These are phyloP conservation scores for Calliphora vicina DNA, from an alignment of 1,140 invertebrate genomes.

Conservation along the genomic window DNA sequence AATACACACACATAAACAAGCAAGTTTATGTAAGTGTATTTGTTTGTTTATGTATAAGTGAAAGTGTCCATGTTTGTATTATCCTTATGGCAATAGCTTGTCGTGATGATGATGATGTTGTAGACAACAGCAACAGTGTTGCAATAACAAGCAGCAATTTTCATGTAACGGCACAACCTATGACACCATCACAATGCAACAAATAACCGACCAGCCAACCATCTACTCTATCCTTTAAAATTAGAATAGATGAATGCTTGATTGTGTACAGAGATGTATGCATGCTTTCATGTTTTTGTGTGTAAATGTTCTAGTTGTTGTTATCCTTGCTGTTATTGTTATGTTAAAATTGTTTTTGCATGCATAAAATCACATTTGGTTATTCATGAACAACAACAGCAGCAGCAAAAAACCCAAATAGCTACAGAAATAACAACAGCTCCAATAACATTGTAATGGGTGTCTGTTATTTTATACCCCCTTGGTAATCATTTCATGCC, in stretches of 20 bases:
- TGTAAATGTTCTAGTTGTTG: not conserved
- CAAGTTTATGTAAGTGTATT: no score
- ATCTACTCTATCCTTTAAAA: not conserved
- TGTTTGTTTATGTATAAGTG: no score
- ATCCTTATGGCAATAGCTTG: not conserved
- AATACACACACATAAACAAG: no score
- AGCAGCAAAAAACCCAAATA: not conserved
- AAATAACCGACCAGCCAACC: not conserved
- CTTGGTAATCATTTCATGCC: not conserved
- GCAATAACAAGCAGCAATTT: not conserved
- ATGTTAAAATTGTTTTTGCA: not conserved
- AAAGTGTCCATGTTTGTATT: not conserved
- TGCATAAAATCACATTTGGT: constrained; percentile 12
- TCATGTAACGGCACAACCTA: constrained; percentile 3
- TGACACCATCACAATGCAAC: constrained; percentile 4
- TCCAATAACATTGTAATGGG: not conserved
- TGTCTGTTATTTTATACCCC: not conserved
- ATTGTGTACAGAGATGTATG: not conserved
- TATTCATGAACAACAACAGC: not conserved
- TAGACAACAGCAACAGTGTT: not conserved
- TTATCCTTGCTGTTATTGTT: not conserved
- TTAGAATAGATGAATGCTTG: not conserved
- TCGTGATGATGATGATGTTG: not conserved
- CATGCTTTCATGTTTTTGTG: no score
- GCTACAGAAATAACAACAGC: not conserved